These are phyloP conservation scores for Cepaea hortensis DNA, from an alignment of 2,888 invertebrate species.

Conservation along the genomic window DNA sequence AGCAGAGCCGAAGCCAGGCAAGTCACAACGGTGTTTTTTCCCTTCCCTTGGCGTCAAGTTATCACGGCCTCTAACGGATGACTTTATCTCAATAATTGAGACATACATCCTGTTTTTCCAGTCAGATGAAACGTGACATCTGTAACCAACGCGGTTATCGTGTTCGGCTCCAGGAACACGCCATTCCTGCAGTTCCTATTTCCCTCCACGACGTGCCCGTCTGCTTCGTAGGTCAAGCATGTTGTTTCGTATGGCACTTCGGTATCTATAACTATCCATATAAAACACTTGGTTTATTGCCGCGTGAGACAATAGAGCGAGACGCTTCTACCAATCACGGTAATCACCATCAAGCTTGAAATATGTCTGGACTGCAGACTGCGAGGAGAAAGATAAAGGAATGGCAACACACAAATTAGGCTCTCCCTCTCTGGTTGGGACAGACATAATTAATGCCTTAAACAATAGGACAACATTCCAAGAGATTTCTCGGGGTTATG, in stretches of 20 bases:
- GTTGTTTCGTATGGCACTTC: neutral
- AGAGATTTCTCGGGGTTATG: neutral
- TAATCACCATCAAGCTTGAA: constrained; percentile 18
- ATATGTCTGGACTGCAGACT: neutral
- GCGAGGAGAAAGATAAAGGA: neutral
- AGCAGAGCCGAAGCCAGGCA: neutral
- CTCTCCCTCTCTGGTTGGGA: neutral
- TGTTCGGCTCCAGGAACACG: neutral
- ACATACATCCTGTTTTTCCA: constrained; percentile 36
- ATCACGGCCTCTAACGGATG: constrained; percentile 19
- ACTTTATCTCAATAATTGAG: constrained; percentile 45
- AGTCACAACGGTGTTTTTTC: neutral
- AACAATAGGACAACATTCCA: constrained; percentile 13
- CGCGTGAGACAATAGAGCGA: neutral
- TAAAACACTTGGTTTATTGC: neutral
- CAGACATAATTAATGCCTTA: constrained; percentile 24
- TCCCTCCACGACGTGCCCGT: neutral
- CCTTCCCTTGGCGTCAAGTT: constrained; percentile 18
- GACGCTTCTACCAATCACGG: constrained; percentile 3
- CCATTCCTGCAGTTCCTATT: neutral
- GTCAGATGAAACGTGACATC: constrained; percentile 40
- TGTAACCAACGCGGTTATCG: constrained; percentile 38
- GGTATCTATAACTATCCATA: neutral
- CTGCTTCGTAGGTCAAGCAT: neutral
- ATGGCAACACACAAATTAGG: constrained; percentile 21